Evolutionary conservation across 2,888 invertebrate species (phyloP).

Genomic region (Lithophane semibrunnea): DNA sequence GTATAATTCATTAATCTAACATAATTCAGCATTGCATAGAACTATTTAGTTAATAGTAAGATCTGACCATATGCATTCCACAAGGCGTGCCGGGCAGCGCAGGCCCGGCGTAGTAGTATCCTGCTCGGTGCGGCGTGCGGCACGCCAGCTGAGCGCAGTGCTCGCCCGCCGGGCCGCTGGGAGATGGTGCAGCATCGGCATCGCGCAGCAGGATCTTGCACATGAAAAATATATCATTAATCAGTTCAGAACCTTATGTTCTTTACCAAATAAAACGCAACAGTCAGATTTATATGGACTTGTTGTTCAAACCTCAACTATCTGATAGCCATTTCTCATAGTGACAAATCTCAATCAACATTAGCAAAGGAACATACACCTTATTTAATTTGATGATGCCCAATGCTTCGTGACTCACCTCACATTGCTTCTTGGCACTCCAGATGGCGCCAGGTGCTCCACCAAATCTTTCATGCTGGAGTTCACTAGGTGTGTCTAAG

Average conservation of each 20-base stretch:
- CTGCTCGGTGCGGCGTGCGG: slow-evolving; percentile 93
- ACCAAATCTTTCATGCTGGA: slow-evolving; percentile 91
- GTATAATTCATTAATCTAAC: not conserved
- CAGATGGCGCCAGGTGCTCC: slow-evolving; percentile 93
- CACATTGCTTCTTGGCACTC: slow-evolving; percentile 94
- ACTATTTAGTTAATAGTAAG: not conserved
- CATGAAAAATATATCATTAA: slow-evolving; percentile 25
- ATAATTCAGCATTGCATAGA: not conserved
- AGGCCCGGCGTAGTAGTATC: slow-evolving; percentile 94
- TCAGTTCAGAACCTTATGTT: slow-evolving; percentile 6
- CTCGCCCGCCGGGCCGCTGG: slow-evolving; percentile 80
- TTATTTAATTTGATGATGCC: not conserved
- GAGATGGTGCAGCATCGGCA: slow-evolving; percentile 91
- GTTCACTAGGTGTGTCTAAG: slow-evolving; percentile 81
- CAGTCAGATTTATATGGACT: not conserved
- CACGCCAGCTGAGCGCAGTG: slow-evolving; percentile 93
- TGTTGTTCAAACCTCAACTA: not conserved
- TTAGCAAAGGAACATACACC: not conserved
- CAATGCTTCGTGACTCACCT: slow-evolving; percentile 77
- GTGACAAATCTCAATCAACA: not conserved
- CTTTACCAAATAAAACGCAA: not conserved
- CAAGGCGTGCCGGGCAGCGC: slow-evolving; percentile 95
- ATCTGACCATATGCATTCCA: slow-evolving; percentile 91
- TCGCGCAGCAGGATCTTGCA: slow-evolving; percentile 91
- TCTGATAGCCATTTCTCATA: not conserved